These are phyloP conservation scores for Plutomurus gul DNA, from an alignment of 1,140 invertebrate species.

Conservation along the genomic window DNA sequence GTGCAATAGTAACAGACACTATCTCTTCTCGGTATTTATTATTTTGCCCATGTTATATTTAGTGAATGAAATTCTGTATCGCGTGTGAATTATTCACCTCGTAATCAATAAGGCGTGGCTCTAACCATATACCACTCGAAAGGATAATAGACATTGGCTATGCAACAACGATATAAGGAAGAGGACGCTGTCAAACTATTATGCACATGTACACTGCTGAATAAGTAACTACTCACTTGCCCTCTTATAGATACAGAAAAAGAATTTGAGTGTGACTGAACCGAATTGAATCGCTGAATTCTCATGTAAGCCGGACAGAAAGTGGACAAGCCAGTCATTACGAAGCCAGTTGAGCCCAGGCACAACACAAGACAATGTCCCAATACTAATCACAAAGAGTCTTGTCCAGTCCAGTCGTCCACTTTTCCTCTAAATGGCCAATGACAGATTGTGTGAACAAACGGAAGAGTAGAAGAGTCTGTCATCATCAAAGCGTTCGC, in stretches of 20 bases:
- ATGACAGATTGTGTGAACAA: slow-evolving; percentile 16
- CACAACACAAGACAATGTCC: not conserved
- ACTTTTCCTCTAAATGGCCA: not conserved
- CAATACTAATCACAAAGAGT: not conserved
- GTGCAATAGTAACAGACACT: too few relatives aligned
- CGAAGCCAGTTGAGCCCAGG: not conserved
- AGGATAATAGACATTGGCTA: slow-evolving; percentile 20
- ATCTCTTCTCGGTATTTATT: too few relatives aligned
- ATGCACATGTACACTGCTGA: not conserved
- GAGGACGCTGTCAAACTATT: not conserved
- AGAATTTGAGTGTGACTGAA: slow-evolving; percentile 15
- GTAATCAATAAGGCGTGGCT: slow-evolving; percentile 44
- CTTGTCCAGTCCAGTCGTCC: not conserved
- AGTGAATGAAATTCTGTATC: slow-evolving; percentile 37
- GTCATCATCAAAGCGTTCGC: not conserved
- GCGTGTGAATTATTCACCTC: slow-evolving; percentile 42
- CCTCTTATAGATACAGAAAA: not conserved
- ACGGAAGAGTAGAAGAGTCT: not conserved
- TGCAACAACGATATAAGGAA: not conserved
- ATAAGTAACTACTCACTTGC: not conserved
- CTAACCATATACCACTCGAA: slow-evolving; percentile 7
- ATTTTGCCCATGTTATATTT: too few relatives aligned
- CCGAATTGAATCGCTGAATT: slow-evolving; percentile 11
- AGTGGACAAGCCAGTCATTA: not conserved
- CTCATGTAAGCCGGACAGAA: not conserved